Percentiles rank a stretch among this genome's conserved stretches.
phyloP scores from a whole-genome alignment of 1,140 invertebrate species.

The Drosophila pandora region DNA sequence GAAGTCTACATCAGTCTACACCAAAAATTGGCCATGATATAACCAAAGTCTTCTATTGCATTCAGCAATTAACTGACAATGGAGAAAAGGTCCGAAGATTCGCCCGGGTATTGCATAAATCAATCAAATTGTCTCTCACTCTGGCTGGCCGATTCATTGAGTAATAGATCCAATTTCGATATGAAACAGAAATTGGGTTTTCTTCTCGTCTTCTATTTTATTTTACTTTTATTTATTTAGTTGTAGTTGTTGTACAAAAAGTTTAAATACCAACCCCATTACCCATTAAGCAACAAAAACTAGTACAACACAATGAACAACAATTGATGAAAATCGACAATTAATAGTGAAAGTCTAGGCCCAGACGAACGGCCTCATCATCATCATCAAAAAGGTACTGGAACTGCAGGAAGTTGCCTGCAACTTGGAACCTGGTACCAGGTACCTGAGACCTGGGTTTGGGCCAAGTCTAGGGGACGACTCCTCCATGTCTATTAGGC shows the following conservation, averaged over 20 bases:
- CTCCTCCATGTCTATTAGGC: slow-evolving; percentile 69
- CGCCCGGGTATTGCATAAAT: slow-evolving; percentile 69
- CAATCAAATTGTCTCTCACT: slow-evolving; percentile 81
- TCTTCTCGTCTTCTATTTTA: slow-evolving; percentile 33
- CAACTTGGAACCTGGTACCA: slow-evolving; percentile 25
- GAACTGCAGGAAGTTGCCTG: slow-evolving; percentile 65
- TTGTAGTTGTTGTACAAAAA: slow-evolving; percentile 50
- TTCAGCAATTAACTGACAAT: slow-evolving; percentile 71
- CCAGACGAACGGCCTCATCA: slow-evolving; percentile 52
- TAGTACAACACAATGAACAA: slow-evolving; percentile 54
- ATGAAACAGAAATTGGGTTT: slow-evolving; percentile 74
- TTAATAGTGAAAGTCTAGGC: slow-evolving; percentile 78
- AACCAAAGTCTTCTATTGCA: slow-evolving; percentile 43
- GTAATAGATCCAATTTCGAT: slow-evolving; percentile 83
- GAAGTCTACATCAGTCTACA: neutral
- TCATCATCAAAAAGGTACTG: slow-evolving; percentile 66
- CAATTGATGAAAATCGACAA: slow-evolving; percentile 80
- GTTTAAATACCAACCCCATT: slow-evolving; percentile 82
- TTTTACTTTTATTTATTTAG: slow-evolving; percentile 18
- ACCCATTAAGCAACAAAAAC: slow-evolving; percentile 65
- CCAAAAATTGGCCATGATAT: slow-evolving; percentile 42
- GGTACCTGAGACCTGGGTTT: slow-evolving; percentile 12
- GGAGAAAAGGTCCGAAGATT: slow-evolving; percentile 47
- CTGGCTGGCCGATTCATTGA: slow-evolving; percentile 57
- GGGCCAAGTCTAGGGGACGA: slow-evolving; percentile 30